These are phyloP conservation scores for Chlorodrepanis virens DNA, from an alignment of 2,113 vertebrate genomes.

Conservation along the genomic window DNA sequence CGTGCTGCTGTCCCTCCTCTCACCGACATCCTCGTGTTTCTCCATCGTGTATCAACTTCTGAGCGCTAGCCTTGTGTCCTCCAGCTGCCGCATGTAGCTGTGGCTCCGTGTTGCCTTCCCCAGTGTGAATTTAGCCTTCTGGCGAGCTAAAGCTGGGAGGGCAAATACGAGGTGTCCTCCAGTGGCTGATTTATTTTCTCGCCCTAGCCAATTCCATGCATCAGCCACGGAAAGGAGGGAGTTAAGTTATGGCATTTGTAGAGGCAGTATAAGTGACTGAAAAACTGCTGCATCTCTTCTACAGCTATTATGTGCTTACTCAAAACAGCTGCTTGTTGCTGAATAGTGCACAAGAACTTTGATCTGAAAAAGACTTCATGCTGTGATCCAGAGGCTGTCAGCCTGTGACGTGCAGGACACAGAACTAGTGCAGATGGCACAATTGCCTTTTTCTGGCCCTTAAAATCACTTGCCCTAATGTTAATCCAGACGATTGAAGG, in stretches of 20 bases:
- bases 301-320: not conserved
- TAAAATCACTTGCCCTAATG: not conserved
- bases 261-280: not conserved
- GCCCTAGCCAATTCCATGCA: not conserved
- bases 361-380: not conserved
- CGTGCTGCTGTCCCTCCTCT: not conserved
- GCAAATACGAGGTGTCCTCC: not conserved
- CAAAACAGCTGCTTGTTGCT: not conserved
- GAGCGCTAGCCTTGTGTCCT: not conserved
- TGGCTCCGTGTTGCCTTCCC: not conserved
- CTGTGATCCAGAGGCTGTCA: not conserved
- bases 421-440: not conserved
- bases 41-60: not conserved
- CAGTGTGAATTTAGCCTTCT: not conserved
- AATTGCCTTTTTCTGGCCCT: not conserved
- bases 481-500: not conserved
- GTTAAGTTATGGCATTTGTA: not conserved
- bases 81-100: not conserved
- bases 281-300: not conserved
- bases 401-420: not conserved
- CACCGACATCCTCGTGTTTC: not conserved
- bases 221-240: not conserved
- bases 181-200: not conserved
- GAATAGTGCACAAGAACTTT: not conserved
- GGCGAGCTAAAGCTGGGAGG: not conserved